Conservation (phyloP, 2,797 vertebrate species). For the Poeciliopsis infans region DNA sequence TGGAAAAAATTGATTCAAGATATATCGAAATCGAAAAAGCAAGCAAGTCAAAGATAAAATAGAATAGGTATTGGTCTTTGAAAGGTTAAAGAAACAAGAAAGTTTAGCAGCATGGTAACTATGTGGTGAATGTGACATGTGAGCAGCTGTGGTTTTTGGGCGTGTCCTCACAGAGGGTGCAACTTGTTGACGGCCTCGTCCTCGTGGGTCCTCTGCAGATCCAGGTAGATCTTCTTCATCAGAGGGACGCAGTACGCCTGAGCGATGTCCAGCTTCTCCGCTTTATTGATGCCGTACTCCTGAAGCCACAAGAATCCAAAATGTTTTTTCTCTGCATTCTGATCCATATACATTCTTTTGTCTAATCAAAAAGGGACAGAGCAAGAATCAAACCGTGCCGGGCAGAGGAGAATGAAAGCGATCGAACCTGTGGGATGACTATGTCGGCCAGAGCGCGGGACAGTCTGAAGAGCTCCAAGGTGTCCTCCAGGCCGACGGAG, state of each 20-base stretch:
- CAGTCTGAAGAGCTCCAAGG: slow-evolving; percentile 90
- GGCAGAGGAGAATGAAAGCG: neutral
- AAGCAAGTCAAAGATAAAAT: neutral
- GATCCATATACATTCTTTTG: neutral
- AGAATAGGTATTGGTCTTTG: neutral
- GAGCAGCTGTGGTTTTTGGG: neutral
- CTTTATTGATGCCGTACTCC: slow-evolving; percentile 96
- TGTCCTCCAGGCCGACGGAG: slow-evolving; percentile 90
- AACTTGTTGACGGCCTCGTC: slow-evolving; percentile 99
- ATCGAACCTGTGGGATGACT: slow-evolving; percentile 93
- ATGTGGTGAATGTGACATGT: neutral
- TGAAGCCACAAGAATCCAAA: slow-evolving; percentile 47
- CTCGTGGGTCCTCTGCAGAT: slow-evolving; percentile 97
- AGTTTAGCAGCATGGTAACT: neutral
- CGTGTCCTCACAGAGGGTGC: slow-evolving; percentile 89
- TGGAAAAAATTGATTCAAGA: neutral
- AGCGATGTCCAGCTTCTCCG: slow-evolving; percentile 96
- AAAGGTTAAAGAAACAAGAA: neutral
- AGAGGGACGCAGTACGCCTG: slow-evolving; percentile 97
- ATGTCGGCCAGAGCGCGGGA: slow-evolving; percentile 94
- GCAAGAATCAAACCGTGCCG: neutral
- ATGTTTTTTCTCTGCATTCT: neutral
- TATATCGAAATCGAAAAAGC: neutral
- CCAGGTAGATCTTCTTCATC: slow-evolving; percentile 94
- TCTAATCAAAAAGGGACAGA: neutral